phyloP scores from a whole-genome alignment of 2,888 invertebrate species.

The Torymus auratus region DNA sequence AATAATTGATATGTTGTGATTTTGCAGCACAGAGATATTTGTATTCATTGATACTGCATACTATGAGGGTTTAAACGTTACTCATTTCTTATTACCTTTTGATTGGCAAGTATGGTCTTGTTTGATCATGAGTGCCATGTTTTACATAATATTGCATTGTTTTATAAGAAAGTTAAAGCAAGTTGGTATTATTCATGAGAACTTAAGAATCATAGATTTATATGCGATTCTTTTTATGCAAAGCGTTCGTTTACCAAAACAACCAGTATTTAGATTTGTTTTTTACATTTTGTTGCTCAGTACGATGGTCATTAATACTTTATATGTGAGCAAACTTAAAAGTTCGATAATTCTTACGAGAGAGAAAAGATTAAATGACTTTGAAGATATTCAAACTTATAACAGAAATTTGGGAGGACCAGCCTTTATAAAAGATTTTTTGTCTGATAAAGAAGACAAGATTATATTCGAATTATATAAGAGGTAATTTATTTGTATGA shows the following conservation, averaged over 20 bases:
- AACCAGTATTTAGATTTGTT: not conserved
- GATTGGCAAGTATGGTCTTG: not conserved
- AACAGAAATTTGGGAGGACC: slow-evolving; percentile 2
- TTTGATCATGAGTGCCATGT: not conserved
- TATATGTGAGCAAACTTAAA: not conserved
- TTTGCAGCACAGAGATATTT: not conserved
- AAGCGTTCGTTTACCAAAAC: not conserved
- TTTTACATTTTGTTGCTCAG: not conserved
- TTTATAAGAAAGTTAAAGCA: not conserved
- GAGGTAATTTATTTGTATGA: slow-evolving; percentile 2
- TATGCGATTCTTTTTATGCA: not conserved
- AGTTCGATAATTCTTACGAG: slow-evolving; percentile 6
- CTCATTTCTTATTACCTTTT: not conserved
- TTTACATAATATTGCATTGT: not conserved
- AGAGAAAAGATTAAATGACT: not conserved
- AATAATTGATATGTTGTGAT: not conserved
- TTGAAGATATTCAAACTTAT: not conserved
- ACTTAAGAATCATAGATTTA: not conserved
- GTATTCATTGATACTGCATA: not conserved
- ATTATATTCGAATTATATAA: not conserved
- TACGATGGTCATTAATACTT: not conserved
- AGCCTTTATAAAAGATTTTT: not conserved
- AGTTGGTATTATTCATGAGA: not conserved
- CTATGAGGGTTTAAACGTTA: not conserved
- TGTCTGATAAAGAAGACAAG: not conserved